Base-by-base conservation (phyloP, 2,888 invertebrate species). In the Standfussiana lucernea region DNA sequence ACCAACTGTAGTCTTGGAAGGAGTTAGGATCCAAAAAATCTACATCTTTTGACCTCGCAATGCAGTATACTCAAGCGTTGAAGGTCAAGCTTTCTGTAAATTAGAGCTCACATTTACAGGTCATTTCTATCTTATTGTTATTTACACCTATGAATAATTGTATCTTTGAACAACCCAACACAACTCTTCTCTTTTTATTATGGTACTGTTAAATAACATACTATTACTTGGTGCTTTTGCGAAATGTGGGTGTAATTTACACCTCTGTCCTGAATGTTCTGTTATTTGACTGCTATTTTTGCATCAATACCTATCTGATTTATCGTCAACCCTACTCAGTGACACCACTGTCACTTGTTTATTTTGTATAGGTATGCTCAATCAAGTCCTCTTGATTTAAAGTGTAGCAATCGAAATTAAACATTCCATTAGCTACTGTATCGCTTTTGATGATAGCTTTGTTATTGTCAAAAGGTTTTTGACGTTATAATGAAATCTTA, bases 381-480 rank as follows among this genome's bases (percentile, higher is more conserved):
- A 59, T 62, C 6, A 15, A 81, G 61, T 21, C 56, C 72, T 81
- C 77, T 77, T 72, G 37, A 72, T 62, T 35, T 66, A 24, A 70
- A 83, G 85, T 81, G n/a, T 68, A 68, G 24, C 37, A 59, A 84
- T 84, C 24, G 47, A 77, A 81, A 72, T 66, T 80, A 50, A 72
- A 62, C 47, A 76, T 77, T 77, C 61, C 61, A 72, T 56, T 56
- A 56, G 85, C 72, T 83, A 72, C 85, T 84, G 85, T 81, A 77
- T 53, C 28, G 53, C 65, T 69, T 69, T 56, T n/a, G 8, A 37
- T 42, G 37, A 72, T 79, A n/a, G 40, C n/a, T 80, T 74, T 47
- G 62, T 80, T 75, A 71, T 70, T 42, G 7, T 42, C 5, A 56
- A 76, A 28, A 45, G 35, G 32, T 66, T 40, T 53, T 68, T 77